A percentile compares a stretch with the other conserved stretches of the same genome.
phyloP scores from a whole-genome alignment of 2,797 vertebrate genomes.

The Eremophila alpestris region DNA sequence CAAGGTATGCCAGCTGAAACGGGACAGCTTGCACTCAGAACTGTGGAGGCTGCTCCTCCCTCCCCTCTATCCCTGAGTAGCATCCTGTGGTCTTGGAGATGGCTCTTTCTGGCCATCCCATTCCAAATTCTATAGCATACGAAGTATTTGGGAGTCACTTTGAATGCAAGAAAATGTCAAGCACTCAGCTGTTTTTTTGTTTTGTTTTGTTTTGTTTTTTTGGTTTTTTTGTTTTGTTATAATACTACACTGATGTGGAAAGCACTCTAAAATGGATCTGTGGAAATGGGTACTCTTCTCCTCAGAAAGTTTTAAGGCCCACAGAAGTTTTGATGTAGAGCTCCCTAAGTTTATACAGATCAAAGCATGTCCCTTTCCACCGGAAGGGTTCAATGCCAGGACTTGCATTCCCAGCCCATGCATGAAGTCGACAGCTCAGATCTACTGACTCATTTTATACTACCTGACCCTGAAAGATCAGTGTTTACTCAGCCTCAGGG shows the following conservation, averaged over 20 bases:
- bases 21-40: background rate
- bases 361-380: background rate
- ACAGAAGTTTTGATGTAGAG: background rate
- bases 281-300: background rate
- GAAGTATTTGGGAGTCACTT: background rate
- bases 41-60: background rate
- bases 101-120: background rate
- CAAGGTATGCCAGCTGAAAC: background rate
- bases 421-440: accelerated
- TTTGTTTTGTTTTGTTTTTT: background rate
- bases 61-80: background rate
- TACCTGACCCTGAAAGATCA: background rate
- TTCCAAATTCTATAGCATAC: background rate
- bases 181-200: background rate
- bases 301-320: background rate
- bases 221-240: background rate
- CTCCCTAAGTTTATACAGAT: background rate
- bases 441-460: background rate
- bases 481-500: background rate
- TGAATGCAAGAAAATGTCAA: background rate
- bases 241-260: background rate
- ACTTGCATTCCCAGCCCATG: background rate
- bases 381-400: background rate
- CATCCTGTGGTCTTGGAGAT: background rate
- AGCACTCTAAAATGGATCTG: background rate